Evolutionary conservation across 2,888 invertebrate genomes (phyloP).

Genomic region (Podabrus alpinus): DNA sequence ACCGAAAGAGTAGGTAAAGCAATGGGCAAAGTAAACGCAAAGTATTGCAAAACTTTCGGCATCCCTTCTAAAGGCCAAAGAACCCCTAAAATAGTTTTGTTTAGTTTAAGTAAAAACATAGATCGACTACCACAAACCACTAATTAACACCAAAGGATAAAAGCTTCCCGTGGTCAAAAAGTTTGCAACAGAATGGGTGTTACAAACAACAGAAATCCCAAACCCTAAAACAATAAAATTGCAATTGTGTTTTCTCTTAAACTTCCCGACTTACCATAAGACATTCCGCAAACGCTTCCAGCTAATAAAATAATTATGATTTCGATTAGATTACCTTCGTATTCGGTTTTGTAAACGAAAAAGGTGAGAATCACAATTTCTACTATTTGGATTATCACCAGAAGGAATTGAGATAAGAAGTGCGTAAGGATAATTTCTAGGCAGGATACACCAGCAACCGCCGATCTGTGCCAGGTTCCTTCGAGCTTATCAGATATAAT

Average conservation of each 20-base stretch:
- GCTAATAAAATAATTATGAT: constrained; percentile 69
- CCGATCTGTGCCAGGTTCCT: constrained; percentile 85
- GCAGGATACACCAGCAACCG: constrained; percentile 83
- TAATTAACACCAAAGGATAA: constrained; percentile 85
- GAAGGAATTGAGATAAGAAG: constrained; percentile 72
- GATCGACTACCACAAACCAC: constrained; percentile 66
- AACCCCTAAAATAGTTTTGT: constrained; percentile 55
- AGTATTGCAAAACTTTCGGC: constrained; percentile 62
- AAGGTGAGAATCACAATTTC: constrained; percentile 67
- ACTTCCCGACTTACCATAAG: constrained; percentile 67
- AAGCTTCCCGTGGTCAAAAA: constrained; percentile 86
- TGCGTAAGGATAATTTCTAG: constrained; percentile 82
- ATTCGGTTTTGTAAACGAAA: constrained; percentile 64
- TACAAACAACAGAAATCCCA: constrained; percentile 78
- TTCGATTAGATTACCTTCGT: constrained; percentile 64
- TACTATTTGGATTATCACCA: constrained; percentile 71
- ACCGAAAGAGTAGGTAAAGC: constrained; percentile 79
- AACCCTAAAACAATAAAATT: constrained; percentile 63
- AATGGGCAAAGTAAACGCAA: constrained; percentile 61
- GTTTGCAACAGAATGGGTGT: constrained; percentile 79
- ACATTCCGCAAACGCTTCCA: constrained; percentile 83
- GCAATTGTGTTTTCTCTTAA: not conserved
- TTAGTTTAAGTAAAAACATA: not conserved
- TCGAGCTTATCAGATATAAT: constrained; percentile 80
- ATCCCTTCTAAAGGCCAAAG: constrained; percentile 74